phyloP scores from a whole-genome alignment of 2,113 vertebrate species.

The Dendropsophus ebraccatus region DNA sequence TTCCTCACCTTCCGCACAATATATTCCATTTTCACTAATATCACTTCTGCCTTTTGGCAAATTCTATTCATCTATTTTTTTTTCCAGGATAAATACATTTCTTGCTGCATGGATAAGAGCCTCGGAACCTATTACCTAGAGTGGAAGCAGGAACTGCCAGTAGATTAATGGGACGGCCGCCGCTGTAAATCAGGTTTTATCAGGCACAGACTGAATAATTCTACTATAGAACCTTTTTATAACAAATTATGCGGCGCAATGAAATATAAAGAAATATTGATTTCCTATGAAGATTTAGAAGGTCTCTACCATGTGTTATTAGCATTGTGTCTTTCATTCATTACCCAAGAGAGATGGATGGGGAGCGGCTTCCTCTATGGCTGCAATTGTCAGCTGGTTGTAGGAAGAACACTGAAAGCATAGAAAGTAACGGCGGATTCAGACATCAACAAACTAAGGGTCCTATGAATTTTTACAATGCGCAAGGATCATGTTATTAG shows the following conservation, averaged over 20 bases:
- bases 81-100: not conserved
- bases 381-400: not conserved
- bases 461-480: too few relatives aligned
- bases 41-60: slow-evolving; percentile 20
- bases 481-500: too few relatives aligned
- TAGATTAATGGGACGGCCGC: slow-evolving; percentile 6
- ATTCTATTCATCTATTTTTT: not conserved
- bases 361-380: not conserved
- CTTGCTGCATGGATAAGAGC: not conserved
- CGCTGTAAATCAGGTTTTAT: slow-evolving; percentile 5
- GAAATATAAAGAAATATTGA: slow-evolving; percentile 47
- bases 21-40: slow-evolving; percentile 20
- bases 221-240: slow-evolving; percentile 17
- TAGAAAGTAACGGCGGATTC: not conserved
- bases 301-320: slow-evolving; percentile 20
- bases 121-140: slow-evolving; percentile 1
- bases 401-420: not conserved
- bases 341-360: slow-evolving; percentile 9
- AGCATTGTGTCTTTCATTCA: slow-evolving; percentile 19
- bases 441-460: not conserved
- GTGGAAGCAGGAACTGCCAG: not conserved
- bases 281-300: slow-evolving; percentile 16
- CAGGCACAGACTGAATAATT: not conserved
- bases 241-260: slow-evolving; percentile 19
- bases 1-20: slow-evolving; percentile 3